Evolutionary conservation across 2,797 vertebrate genomes (phyloP), one percentile per base, ranked within the genome.

Genomic region (Australoheros facetus): DNA sequence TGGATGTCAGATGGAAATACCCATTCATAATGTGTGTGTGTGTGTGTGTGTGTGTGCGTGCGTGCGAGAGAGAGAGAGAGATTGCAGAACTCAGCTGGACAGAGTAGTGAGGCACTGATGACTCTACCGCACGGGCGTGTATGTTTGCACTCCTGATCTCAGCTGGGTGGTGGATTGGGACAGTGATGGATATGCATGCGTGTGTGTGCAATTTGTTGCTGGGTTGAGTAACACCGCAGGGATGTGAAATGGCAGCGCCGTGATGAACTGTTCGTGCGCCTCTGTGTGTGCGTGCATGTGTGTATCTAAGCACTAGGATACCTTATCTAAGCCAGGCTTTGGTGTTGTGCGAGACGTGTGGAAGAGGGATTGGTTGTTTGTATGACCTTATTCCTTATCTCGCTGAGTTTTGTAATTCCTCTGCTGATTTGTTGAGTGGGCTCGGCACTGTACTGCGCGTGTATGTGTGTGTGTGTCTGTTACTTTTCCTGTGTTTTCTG

Each of bases 381-480:
- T 79, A 16, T 80, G 90, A 91, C 91, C 92, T 89, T 89, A 79
- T 89, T 83, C 54, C 72, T 85, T 84, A 88, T 92, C 82, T 79
- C 55, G 1, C 71, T 4, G 58, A 69, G 79, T 79, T 88, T 84
- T 85, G 81, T 87, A 85, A 89, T 92, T 88, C 90, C 81, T 88
- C 69, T 39, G 56, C 82, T 85, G 82, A 88, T 91, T 87, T 88
- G 86, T 87, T 0, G 72, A 77, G 81, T 16, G 4, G 2, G 37
- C 56, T 39, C 30, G 57, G 53, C 74, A 71, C 78, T 12, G 26
- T 55, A 57, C 48, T 7, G 39, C 7, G 54, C 48, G 17, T 14
- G 26, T 30, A 10, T 37, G 37, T 10, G 9, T 10, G 9, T 37
- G 3, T 11, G 37, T 11, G 9, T 37, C 1, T 37, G 37, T 37